Evolutionary conservation across 1,140 invertebrate species (phyloP), one percentile per base, ranked within the genome.

Genomic region (Eriosoma lanigerum): DNA sequence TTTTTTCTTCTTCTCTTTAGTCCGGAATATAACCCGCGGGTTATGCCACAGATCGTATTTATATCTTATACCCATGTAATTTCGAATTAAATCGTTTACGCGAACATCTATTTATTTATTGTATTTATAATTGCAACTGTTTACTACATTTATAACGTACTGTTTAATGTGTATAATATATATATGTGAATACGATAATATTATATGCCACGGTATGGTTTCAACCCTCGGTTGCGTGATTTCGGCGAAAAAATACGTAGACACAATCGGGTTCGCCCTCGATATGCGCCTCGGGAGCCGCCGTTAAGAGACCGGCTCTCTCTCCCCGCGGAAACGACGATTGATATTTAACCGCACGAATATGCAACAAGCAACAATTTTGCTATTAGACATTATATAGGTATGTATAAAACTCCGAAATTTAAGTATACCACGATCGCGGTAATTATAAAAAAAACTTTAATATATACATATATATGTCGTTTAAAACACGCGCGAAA

Each of bases 321-420:
- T 62, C 26, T 62, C 5, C 32, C 29, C 60, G 60, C 0, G 19
- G 29, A 29, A 29, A 15, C 60, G 60, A 64, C 32, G 9, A 32
- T 64, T 68, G 32, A 68, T 68, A 38, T 8, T 38, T 68, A 64
- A 68, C 64, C 38, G 64, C 64, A 68, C 64, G 64, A 68, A 68
- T 15, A 46, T 9, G 17, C 26, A 4, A 38, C 32, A 8, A 38
- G 32, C 32, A 38, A 38, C 32, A 38, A 8, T 8, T 38, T 4
- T 38, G 3, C 32, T 38, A 38, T 38, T 4, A 4, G 3, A 38
- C 8, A 38, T 38, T 38, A 38, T 38, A 38, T 38, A 8, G 32
- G n/a, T n/a, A 38, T 8, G 32, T 38, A n/a, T n/a, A n/a, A n/a
- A n/a, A n/a, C n/a, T n/a, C n/a, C n/a, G n/a, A 38, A 4, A 38